Conservation (phyloP, 2,888 invertebrate genomes). For the Papilio demoleus region DNA sequence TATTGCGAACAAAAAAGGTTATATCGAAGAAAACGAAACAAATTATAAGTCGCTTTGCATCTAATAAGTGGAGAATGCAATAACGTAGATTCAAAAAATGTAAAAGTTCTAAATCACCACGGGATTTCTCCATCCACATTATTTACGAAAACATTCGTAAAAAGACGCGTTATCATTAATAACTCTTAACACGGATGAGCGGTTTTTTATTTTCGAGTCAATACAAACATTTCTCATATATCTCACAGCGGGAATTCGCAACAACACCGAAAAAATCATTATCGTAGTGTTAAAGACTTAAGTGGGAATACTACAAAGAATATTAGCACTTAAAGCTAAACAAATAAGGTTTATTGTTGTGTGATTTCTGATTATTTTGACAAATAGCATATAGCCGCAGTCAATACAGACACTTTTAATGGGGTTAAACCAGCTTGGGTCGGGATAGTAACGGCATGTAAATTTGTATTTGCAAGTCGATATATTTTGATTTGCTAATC, state of each 20-base stretch:
- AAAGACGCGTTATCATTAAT: conserved; percentile 35
- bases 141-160: not conserved
- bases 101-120: no score
- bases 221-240: conserved; percentile 46
- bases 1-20: no score
- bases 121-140: no score
- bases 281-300: not conserved
- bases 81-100: no score
- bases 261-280: conserved; percentile 45
- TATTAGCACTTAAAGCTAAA: not conserved
- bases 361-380: conserved; percentile 49
- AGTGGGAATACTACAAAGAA: not conserved
- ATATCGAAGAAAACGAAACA: no score
- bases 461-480: conserved; percentile 40
- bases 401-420: conserved; percentile 45
- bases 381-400: conserved; percentile 50
- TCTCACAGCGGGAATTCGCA: conserved; percentile 51
- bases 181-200: conserved; percentile 39
- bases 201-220: conserved; percentile 39
- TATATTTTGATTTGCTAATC: conserved; percentile 29
- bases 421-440: conserved; percentile 48
- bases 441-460: conserved; percentile 44
- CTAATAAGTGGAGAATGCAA: not conserved
- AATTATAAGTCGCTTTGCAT: no score
- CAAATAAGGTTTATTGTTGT: not conserved